Base-by-base conservation (phyloP, 2,888 invertebrate species). In the Chymomyza caudatula region DNA sequence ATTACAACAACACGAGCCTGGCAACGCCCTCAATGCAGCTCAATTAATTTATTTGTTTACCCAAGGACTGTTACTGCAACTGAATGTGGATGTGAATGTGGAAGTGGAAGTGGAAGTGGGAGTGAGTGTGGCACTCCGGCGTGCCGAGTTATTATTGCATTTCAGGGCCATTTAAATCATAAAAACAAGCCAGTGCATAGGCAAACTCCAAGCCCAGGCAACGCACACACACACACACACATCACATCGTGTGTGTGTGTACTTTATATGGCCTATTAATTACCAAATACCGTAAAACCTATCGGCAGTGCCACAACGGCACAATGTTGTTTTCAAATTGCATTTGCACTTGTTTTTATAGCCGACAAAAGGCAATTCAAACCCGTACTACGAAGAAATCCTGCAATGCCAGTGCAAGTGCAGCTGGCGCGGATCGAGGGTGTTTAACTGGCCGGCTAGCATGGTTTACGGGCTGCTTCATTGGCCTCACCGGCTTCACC, bases 231-330 rank as follows among this genome's bases (percentile, higher is more conserved):
- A n/a, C n/a, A n/a, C n/a, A n/a, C n/a, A n/a, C n/a, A n/a, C n/a
- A n/a, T 19, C 5, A 47, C 44, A 37, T 1, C 20, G 52, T 25
- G 53, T 53, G 25, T 47, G 15, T 47, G 3, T 47, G 77, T 79
- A 79, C 80, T 79, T 79, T 82, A 85, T 82, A 80, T 85, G 83
- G 85, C 85, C 80, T 80, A 85, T 80, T 80, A 80, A 80, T 80
- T 80, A 80, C 80, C 79, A 85, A 85, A 82, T 79, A 73, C 83
- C 74, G 71, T 66, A 67, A 78, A 77, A 74, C 83, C 83, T 63
- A 65, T 73, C 55, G 58, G 57, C 69, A 64, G 29, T 37, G 29
- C 29, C 29, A 37, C 29, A 37, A 37, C 11, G 29, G 47, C 68
- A 56, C 67, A 76, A 75, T 72, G 76, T 78, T 85, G 85, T 75